Percentiles rank a stretch among this genome's conserved stretches.
Evolutionary conservation across 2,888 invertebrate species (phyloP).

Genomic region (Cosmia pyralina): DNA sequence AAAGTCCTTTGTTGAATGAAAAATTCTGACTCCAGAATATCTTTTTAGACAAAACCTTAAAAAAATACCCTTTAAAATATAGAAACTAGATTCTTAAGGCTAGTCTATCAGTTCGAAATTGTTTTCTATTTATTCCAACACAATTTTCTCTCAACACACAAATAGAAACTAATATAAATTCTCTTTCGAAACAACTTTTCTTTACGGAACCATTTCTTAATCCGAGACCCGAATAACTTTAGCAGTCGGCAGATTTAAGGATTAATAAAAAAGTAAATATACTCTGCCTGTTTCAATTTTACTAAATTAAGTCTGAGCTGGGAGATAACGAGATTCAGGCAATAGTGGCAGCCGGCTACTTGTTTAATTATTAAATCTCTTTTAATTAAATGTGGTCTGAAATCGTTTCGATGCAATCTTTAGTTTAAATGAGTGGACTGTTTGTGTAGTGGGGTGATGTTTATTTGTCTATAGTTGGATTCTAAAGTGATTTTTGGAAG

Average conservation of each 20-base stretch:
- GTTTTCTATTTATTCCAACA: not conserved
- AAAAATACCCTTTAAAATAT: not conserved
- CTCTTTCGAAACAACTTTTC: conserved; percentile 18
- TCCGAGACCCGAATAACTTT: conserved; percentile 49
- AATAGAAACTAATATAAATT: conserved; percentile 49
- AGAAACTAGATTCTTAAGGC: not conserved
- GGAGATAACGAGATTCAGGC: conserved; percentile 58
- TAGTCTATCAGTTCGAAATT: not conserved
- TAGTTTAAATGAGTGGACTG: conserved; percentile 31
- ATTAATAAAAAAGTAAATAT: conserved; percentile 61
- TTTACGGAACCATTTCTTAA: conserved; percentile 46
- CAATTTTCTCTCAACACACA: conserved; percentile 10
- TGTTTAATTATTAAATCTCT: conserved; percentile 63
- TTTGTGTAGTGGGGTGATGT: conserved; percentile 20
- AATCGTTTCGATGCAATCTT: conserved; percentile 53
- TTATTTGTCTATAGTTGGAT: not conserved
- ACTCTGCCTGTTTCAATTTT: conserved; percentile 56
- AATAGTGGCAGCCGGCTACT: conserved; percentile 52
- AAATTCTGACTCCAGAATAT: not conserved
- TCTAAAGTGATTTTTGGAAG: not conserved
- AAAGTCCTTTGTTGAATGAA: conserved; percentile 8
- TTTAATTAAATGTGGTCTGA: conserved; percentile 61
- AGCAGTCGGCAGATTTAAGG: conserved; percentile 44
- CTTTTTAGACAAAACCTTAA: not conserved
- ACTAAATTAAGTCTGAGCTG: conserved; percentile 60